These are phyloP conservation scores for Elephas maximus DNA, from an alignment of 2,113 vertebrate genomes.

Conservation along the genomic window DNA sequence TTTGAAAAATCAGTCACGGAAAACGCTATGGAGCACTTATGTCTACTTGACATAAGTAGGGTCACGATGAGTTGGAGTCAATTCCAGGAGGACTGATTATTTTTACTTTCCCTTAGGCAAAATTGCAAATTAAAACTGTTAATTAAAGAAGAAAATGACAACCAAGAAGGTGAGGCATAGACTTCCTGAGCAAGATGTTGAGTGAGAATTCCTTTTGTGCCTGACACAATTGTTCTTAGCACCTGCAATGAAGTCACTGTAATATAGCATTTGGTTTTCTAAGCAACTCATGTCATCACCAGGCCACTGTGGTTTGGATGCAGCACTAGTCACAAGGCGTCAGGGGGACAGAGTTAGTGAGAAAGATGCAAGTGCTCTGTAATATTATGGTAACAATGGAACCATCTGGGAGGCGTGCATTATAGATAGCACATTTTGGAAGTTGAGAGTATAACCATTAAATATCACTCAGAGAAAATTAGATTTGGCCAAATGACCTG, in stretches of 20 bases:
- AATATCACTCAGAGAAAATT: constrained; percentile 50
- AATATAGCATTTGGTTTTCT: neutral
- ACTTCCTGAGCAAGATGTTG: neutral
- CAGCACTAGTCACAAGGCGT: neutral
- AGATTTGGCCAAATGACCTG: constrained; percentile 50
- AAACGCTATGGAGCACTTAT: neutral
- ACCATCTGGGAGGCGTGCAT: constrained; percentile 8
- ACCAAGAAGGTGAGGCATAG: neutral
- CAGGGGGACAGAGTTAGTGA: neutral
- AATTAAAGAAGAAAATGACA: neutral
- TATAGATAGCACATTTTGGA: constrained; percentile 28
- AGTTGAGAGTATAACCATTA: constrained; percentile 31
- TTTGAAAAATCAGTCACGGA: neutral
- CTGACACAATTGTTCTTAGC: neutral
- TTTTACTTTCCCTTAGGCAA: neutral
- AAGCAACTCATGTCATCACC: neutral
- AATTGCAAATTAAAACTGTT: neutral
- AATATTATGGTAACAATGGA: neutral
- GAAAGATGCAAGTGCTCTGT: neutral
- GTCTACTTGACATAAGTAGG: neutral
- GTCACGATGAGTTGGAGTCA: neutral
- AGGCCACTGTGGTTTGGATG: neutral
- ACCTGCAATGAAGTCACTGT: neutral
- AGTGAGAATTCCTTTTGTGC: neutral
- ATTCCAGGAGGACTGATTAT: neutral